Evolutionary conservation across 2,888 invertebrate species (phyloP).

Genomic region (Pterostichus madidus): DNA sequence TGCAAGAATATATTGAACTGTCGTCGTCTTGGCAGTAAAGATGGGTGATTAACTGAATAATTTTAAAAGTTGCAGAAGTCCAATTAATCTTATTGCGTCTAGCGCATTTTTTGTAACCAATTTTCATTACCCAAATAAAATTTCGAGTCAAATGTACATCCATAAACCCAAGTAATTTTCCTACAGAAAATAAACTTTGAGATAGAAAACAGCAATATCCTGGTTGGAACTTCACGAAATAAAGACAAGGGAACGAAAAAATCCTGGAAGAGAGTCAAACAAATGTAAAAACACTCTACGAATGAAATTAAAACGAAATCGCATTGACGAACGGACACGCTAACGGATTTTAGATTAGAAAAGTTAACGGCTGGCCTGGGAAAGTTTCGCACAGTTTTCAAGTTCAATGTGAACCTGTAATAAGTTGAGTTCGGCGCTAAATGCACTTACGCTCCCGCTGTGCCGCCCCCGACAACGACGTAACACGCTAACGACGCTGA

Average conservation of each 20-base stretch:
- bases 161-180: conserved; percentile 27
- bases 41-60: conserved; percentile 33
- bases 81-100: conserved; percentile 42
- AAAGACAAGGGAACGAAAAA: conserved; percentile 16
- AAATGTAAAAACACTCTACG: conserved; percentile 61
- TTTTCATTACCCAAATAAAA: conserved; percentile 49
- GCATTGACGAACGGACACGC: conserved; percentile 59
- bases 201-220: conserved; percentile 23
- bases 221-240: conserved; percentile 40
- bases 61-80: conserved; percentile 36
- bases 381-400: conserved; percentile 57
- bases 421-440: conserved; percentile 53
- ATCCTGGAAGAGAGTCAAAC: conserved; percentile 45
- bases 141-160: conserved; percentile 12
- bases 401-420: conserved; percentile 61
- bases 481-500: conserved; percentile 40
- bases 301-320: conserved; percentile 63
- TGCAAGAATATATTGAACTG: conserved; percentile 27
- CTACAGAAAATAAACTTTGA: conserved; percentile 15
- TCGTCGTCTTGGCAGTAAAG: conserved; percentile 10
- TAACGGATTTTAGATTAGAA: conserved; percentile 63
- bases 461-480: neutral
- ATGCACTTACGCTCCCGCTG: conserved; percentile 48
- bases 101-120: conserved; percentile 19
- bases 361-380: conserved; percentile 52